These are phyloP conservation scores for Corythornis madagascariensis DNA, from an alignment of 2,113 vertebrate genomes.

Conservation along the genomic window DNA sequence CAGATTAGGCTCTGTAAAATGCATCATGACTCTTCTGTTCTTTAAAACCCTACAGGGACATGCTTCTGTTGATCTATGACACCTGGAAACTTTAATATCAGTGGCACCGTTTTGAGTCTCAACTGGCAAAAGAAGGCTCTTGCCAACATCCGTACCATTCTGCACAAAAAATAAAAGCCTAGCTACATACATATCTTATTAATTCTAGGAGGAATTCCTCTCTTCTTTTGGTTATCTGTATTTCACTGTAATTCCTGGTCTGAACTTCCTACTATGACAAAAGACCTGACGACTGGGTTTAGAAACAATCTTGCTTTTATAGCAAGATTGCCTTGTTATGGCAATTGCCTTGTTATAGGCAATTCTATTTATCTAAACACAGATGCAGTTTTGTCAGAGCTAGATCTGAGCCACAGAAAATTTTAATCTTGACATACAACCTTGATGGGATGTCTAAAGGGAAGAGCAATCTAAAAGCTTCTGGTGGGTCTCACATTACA, in stretches of 20 bases:
- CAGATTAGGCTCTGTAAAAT: conserved; percentile 52
- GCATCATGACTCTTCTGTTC: conserved; percentile 22
- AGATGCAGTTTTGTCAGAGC: not conserved
- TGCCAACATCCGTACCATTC: not conserved
- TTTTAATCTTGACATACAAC: not conserved
- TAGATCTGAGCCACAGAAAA: not conserved
- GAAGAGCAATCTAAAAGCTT: not conserved
- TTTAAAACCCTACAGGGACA: conserved; percentile 53
- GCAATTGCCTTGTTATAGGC: not conserved
- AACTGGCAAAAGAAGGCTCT: not conserved
- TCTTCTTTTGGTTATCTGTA: not conserved
- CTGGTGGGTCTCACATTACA: not conserved
- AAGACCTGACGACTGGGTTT: not conserved
- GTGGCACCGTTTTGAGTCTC: not conserved
- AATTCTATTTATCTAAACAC: not conserved
- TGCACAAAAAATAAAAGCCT: not conserved
- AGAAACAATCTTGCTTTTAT: not conserved
- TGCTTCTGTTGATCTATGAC: conserved; percentile 29
- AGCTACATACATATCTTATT: not conserved
- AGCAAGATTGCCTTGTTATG: not conserved
- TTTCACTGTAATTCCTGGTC: not conserved
- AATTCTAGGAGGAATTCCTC: not conserved
- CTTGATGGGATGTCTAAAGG: not conserved
- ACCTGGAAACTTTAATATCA: not conserved
- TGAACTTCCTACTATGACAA: not conserved